These are phyloP conservation scores for Malthinus seriepunctatus DNA, from an alignment of 2,888 invertebrate genomes.

Conservation along the genomic window DNA sequence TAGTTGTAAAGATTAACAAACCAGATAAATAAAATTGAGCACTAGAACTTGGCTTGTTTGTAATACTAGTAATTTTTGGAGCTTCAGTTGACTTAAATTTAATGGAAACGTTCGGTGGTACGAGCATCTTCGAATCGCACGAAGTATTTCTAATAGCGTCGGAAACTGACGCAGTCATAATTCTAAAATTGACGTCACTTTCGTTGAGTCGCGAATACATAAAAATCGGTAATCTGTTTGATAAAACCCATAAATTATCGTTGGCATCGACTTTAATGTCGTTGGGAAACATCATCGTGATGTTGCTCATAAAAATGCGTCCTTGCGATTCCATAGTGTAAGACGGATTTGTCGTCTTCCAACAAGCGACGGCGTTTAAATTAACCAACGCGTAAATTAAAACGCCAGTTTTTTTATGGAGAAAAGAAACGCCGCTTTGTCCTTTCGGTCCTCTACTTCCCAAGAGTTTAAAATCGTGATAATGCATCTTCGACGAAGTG, in stretches of 20 bases:
- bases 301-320: slow-evolving; percentile 70
- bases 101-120: slow-evolving; percentile 30
- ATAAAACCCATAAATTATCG: slow-evolving; percentile 73
- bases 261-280: slow-evolving; percentile 77
- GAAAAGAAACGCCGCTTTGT: slow-evolving; percentile 73
- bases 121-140: slow-evolving; percentile 62
- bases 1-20: background rate
- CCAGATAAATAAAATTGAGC: background rate
- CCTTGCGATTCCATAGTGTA: slow-evolving; percentile 74
- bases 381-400: slow-evolving; percentile 76
- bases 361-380: slow-evolving; percentile 76
- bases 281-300: slow-evolving; percentile 75
- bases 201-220: slow-evolving; percentile 67
- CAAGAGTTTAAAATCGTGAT: slow-evolving; percentile 66
- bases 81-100: slow-evolving; percentile 7
- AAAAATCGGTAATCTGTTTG: slow-evolving; percentile 72
- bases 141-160: slow-evolving; percentile 74
- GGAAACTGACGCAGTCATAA: slow-evolving; percentile 68
- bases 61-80: background rate
- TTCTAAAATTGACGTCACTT: slow-evolving; percentile 70
- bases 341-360: slow-evolving; percentile 70
- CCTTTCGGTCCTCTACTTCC: slow-evolving; percentile 73
- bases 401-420: slow-evolving; percentile 72
- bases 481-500: slow-evolving; percentile 59
- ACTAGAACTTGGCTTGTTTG: background rate